Conservation (phyloP, 2,797 vertebrate species). For the Leuciscus waleckii region DNA sequence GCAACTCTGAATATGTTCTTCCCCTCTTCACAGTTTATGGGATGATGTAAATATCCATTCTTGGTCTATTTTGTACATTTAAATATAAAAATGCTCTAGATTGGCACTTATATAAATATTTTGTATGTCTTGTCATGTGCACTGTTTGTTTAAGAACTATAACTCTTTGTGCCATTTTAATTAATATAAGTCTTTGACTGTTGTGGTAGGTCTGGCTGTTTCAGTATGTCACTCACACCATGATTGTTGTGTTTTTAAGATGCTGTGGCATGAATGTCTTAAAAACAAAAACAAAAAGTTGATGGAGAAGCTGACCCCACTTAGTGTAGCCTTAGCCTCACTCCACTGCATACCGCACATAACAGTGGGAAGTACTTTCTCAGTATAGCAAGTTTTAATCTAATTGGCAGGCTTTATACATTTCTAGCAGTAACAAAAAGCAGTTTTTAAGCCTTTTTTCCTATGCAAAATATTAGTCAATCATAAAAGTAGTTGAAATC, state of each 20-base stretch:
- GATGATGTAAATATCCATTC: background rate
- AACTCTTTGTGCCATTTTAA: background rate
- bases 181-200: background rate
- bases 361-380: background rate
- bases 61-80: background rate
- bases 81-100: background rate
- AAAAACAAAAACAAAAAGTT: background rate
- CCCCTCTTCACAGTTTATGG: background rate
- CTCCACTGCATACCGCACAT: background rate
- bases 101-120: background rate
- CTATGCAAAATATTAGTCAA: background rate
- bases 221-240: too few relatives aligned
- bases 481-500: background rate
- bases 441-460: background rate
- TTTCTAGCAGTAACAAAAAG: background rate
- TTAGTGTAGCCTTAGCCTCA: background rate
- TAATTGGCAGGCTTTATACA: too few relatives aligned
- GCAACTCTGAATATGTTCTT: background rate
- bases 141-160: background rate
- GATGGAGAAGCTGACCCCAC: background rate
- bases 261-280: too few relatives aligned
- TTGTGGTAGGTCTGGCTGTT: background rate
- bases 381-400: background rate
- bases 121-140: background rate
- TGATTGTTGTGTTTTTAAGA: too few relatives aligned